These are phyloP conservation scores for Diplazon laetatorius DNA, from an alignment of 2,888 invertebrate genomes.

Conservation along the genomic window DNA sequence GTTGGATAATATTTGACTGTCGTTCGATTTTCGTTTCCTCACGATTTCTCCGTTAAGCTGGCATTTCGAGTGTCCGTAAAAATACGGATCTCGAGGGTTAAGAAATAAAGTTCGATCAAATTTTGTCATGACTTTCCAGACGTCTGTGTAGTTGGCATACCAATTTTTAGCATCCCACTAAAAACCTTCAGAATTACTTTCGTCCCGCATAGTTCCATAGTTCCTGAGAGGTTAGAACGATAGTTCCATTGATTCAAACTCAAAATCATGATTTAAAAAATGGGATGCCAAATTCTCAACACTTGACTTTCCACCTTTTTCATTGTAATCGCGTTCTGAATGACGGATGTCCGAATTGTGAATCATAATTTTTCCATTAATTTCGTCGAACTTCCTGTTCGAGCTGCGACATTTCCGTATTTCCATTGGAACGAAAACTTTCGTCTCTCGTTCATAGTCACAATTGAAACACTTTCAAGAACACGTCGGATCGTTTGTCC, in stretches of 20 bases:
- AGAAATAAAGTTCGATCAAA: constrained; percentile 46
- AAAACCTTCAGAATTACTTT: too few species aligned
- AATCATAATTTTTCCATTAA: constrained; percentile 32
- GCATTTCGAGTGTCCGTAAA: background rate
- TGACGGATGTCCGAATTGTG: constrained; percentile 23
- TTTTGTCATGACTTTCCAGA: constrained; percentile 24
- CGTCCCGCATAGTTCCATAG: too few species aligned
- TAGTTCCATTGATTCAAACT: too few species aligned
- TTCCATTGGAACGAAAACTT: constrained; percentile 34
- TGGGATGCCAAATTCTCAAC: too few species aligned
- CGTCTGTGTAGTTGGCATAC: too few species aligned
- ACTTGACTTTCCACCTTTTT: background rate
- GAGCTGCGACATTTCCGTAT: constrained; percentile 17
- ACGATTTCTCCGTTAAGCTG: background rate
- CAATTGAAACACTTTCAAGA: constrained; percentile 17
- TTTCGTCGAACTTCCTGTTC: background rate
- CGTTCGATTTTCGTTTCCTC: constrained; percentile 19
- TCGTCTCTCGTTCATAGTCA: constrained; percentile 11
- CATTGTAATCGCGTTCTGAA: too few species aligned
- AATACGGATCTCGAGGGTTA: constrained; percentile 17
- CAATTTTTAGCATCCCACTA: too few species aligned
- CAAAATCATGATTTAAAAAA: too few species aligned
- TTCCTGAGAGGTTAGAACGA: too few species aligned
- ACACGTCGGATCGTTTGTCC: background rate
- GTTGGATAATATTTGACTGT: constrained; percentile 72